Base-by-base conservation (phyloP, 2,797 vertebrate genomes). In the Phrynocephalus vlangalii region DNA sequence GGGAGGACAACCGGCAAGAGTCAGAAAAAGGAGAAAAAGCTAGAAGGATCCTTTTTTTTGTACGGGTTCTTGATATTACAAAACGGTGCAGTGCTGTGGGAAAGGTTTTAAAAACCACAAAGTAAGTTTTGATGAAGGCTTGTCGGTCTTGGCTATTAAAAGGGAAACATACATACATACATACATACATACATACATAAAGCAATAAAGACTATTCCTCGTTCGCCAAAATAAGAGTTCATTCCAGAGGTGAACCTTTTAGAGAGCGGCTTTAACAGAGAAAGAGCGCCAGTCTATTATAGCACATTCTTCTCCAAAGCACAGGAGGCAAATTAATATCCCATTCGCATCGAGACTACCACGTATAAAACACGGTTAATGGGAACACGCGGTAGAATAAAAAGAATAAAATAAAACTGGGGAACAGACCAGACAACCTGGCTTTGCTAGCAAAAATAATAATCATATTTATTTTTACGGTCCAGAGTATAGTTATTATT, bases 321-420 rank as follows among this genome's bases (percentile, higher is more conserved):
- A 88, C 91, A 90, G 68, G 92, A 93, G 93, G 91, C 66, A 88
- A 93, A 94, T 93, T 86, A 94, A 93, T 86, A 92, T 80, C 84
- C 66, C 80, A 84, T 90, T 83, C 90, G 1, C 44, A 66, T 82
- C 75, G 26, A 85, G 18, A 91, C 87, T 88, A 30, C 63, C 81
- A 81, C 68, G 81, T 81, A 81, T 77, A 92, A 91, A 91, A 92
- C 8, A 44, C 22, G 80, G 72, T 91, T 92, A 93, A 92, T 26
- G 87, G 90, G 80, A 93, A 89, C 88, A 90, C 77, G 50, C 88
- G 87, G 75, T 70, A 89, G 44, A 90, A 83, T 82, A 86, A 94
- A 56, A 94, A 88, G 71, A 13, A 80, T 79, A 76, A 77, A 82
- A 67, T 33, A 76, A 89, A 87, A 73, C 52, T 33, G 72, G 28